Evolutionary conservation across 1,140 invertebrate species (phyloP), one percentile per base, ranked within the genome.

Genomic region (Drosophila nigrodunni): DNA sequence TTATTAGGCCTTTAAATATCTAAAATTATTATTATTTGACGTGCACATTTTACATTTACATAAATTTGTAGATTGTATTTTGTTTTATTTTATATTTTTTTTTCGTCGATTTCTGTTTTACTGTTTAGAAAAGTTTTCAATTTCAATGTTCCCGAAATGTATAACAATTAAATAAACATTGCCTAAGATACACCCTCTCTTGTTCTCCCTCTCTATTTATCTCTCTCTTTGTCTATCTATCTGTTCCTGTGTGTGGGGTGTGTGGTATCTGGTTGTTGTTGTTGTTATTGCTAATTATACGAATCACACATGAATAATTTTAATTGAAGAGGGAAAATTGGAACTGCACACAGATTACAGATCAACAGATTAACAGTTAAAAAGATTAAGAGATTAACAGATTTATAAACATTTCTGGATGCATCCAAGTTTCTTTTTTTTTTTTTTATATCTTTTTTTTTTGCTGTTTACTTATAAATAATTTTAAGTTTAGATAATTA

Each of bases 41-140:
- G 85, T 89, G 85, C 86, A 87, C 83, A 89, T 78, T 89, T 89
- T 89, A 89, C 85, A 89, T 89, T 89, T 89, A 88, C 85, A 88
- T 85, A 89, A 74, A 76, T 85, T 89, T 77, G 21, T 62, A 74
- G 54, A 77, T 60, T 70, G 41, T 30, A 30, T 30, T 30, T 30
- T 30, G 25, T 30, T 30, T 30, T 30, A 30, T 30, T 3, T 30
- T 30, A 30, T 30, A 25, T 25, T 25, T 67, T 65, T 82, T 60
- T 15, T 18, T 62, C 77, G 46, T 62, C 57, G 35, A 69, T 43
- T 43, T 39, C 4, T 60, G 35, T 69, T 65, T 55, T 78, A 49
- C n/a, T 60, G 39, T 68, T 87, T 88, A 88, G 77, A 88, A 88
- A 87, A 87, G 49, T 69, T 72, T 80, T 71, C 74, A 71, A 68